Percentiles rank a stretch among this genome's conserved stretches.
Conservation (phyloP, 2,113 vertebrate species). For the Ia io region DNA sequence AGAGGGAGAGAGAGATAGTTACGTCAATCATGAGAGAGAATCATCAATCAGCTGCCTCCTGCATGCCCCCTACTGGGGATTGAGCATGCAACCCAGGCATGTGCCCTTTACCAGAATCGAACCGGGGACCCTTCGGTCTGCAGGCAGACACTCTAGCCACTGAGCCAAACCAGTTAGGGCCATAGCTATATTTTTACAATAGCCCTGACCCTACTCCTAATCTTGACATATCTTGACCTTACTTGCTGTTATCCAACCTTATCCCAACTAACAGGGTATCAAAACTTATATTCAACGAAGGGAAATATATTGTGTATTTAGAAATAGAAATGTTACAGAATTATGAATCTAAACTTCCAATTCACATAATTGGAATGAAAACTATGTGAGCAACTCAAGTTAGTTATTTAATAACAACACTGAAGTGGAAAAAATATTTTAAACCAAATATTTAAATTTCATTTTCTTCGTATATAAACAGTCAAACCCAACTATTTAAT, state of each 20-base stretch:
- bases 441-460: neutral
- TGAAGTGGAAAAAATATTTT: neutral
- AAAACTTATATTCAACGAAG: neutral
- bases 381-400: neutral
- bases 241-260: neutral
- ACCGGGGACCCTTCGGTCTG: no score
- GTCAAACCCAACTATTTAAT: neutral
- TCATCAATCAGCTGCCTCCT: no score
- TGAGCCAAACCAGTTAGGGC: no score
- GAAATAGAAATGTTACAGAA: neutral
- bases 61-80: no score
- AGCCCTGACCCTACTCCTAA: neutral
- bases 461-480: neutral
- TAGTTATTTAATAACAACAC: neutral
- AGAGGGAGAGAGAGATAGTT: no score
- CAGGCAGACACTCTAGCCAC: no score
- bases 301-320: neutral
- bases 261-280: neutral
- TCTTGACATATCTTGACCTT: neutral
- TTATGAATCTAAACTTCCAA: neutral
- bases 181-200: neutral
- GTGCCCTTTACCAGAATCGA: no score
- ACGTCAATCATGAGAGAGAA: no score
- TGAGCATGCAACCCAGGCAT: no score
- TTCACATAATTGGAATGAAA: neutral